Base-by-base conservation (phyloP, 2,797 vertebrate genomes). In the Yasuhikotakia modesta region DNA sequence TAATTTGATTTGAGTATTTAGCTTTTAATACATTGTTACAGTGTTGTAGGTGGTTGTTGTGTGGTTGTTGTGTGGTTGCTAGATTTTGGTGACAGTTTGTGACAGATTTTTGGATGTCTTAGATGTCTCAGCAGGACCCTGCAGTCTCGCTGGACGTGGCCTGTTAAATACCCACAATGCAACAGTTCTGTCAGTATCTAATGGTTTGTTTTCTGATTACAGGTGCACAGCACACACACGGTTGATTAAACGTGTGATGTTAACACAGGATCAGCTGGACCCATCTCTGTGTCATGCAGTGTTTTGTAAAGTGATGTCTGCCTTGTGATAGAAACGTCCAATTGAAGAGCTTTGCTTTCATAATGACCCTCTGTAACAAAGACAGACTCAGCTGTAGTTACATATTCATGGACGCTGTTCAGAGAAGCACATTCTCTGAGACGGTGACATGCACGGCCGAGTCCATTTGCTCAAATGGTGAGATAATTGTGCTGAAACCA, bases 211-310 rank as follows among this genome's bases (percentile, higher is more conserved):
- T 53, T 16, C 21, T 66, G 48, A 19, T 19, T 55, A 17, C 16
- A 64, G 50, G 46, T 11, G 27, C 70, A 60, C 24, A 8, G 12
- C 22, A 57, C 63, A 24, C 46, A 30, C 6, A 13, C 63, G 11
- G 10, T 53, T 65, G 21, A 53, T 53, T 5, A 61, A n/a, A 30
- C 30, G 0, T 17, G 73, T n/a, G 46, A 46, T 70, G 71, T 52
- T 79, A 76, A 78, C 50, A n/a, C 22, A 27, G 84, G 67, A 86
- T 88, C 81, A 50, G 81, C 77, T 88, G 79, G 27, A 24, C 58
- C 17, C 55, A 66, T 68, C 53, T 64, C 24, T 82, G 82, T 89
- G 82, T 83, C 72, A 48, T 82, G 65, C 84, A 87, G 83, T 86
- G 78, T 81, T 73, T 82, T n/a, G n/a, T n/a, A n/a, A n/a, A n/a